Evolutionary conservation across 2,113 vertebrate species (phyloP).

Genomic region (Todiramphus saurophagus): DNA sequence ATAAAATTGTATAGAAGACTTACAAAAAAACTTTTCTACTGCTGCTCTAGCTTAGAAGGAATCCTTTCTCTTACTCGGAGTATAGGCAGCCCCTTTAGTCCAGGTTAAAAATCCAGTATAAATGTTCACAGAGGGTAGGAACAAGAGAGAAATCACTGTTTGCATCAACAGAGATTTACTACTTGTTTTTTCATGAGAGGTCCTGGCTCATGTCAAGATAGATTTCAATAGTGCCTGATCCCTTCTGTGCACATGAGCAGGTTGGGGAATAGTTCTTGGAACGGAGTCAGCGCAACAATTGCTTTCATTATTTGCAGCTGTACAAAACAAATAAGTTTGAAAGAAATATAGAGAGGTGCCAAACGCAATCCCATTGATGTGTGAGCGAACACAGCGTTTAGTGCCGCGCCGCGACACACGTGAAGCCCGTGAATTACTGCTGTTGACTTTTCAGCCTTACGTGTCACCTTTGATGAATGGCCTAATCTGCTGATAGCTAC

Average conservation of each 20-base stretch:
- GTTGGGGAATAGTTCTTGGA: slow-evolving; percentile 43
- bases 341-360: slow-evolving; percentile 13
- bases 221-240: not conserved
- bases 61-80: not conserved
- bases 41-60: not conserved
- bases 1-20: not conserved
- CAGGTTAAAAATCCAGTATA: not conserved
- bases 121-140: not conserved
- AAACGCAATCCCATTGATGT: not conserved
- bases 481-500: slow-evolving; percentile 8
- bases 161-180: not conserved
- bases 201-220: not conserved
- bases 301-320: slow-evolving; percentile 59
- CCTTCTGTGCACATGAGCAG: not conserved
- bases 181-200: not conserved
- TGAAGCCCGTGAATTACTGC: not conserved
- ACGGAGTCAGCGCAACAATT: slow-evolving; percentile 4
- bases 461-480: slow-evolving; percentile 16
- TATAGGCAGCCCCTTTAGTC: not conserved
- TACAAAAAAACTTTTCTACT: not conserved
- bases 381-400: not conserved
- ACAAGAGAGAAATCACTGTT: not conserved
- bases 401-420: not conserved
- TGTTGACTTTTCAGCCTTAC: slow-evolving; percentile 1
- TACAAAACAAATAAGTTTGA: slow-evolving; percentile 18